Percentiles rank a stretch among this genome's conserved stretches.
Evolutionary conservation across 1,140 invertebrate genomes (phyloP).

Genomic region (Scaptomyza montana): DNA sequence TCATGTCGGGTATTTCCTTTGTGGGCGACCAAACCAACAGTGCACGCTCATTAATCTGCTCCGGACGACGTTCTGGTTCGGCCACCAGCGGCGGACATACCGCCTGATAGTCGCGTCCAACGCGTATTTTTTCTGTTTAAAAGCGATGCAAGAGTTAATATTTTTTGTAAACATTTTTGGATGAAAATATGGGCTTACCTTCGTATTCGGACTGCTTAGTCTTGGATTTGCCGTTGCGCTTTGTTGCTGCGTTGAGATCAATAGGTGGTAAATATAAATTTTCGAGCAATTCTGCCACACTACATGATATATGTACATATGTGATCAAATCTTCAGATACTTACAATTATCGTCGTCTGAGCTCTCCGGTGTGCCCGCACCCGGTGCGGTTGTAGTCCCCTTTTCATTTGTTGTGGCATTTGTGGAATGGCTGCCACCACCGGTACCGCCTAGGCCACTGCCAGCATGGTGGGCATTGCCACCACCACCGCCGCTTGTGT

Average conservation of each 20-base stretch:
- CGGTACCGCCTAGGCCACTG: constrained; percentile 73
- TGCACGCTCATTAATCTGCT: constrained; percentile 91
- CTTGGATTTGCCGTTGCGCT: constrained; percentile 80
- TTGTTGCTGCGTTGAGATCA: constrained; percentile 63
- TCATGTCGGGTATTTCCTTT: constrained; percentile 92
- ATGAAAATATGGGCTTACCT: constrained; percentile 50
- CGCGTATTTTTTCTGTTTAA: constrained; percentile 92
- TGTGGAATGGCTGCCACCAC: constrained; percentile 31
- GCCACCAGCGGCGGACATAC: constrained; percentile 91
- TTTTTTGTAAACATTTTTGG: neutral
- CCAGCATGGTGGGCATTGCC: constrained; percentile 32
- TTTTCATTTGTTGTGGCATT: constrained; percentile 55
- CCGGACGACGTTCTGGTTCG: constrained; percentile 86
- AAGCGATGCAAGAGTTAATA: neutral
- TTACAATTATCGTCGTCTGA: constrained; percentile 92
- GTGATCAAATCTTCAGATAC: constrained; percentile 32
- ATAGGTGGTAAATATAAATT: constrained; percentile 14
- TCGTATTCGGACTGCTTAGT: constrained; percentile 82
- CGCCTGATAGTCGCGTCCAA: constrained; percentile 97
- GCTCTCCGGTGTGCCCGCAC: constrained; percentile 86
- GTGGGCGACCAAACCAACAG: constrained; percentile 98
- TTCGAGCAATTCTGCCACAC: neutral
- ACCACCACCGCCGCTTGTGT: constrained; percentile 85
- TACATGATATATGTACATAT: neutral
- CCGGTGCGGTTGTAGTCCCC: constrained; percentile 50